Conservation (phyloP, 2,113 vertebrate species). For the Candoia aspera region DNA sequence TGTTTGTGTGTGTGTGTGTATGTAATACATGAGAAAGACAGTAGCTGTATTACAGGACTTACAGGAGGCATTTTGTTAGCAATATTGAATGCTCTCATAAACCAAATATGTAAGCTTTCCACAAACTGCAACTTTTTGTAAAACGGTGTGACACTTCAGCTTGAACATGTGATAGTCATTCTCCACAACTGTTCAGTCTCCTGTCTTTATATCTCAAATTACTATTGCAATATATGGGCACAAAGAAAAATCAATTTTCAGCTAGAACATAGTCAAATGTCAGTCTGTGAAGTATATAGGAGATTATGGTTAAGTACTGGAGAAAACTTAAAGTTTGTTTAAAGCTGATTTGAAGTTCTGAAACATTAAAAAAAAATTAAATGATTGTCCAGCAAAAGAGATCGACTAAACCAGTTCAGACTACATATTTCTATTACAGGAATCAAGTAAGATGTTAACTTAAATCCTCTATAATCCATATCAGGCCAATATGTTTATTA, state of each 20-base stretch:
- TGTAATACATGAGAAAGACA: background rate
- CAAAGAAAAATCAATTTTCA: conserved; percentile 51
- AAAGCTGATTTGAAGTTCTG: background rate
- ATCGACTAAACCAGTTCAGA: background rate
- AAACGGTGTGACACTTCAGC: conserved; percentile 27
- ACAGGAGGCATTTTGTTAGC: background rate
- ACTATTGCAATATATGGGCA: conserved; percentile 25
- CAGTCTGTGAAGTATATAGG: background rate
- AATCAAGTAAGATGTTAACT: background rate
- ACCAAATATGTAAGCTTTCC: conserved; percentile 16
- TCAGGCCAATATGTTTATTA: background rate
- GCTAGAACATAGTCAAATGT: background rate
- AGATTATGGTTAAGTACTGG: background rate
- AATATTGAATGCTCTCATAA: background rate
- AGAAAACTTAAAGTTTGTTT: background rate
- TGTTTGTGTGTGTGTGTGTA: background rate
- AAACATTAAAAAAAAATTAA: background rate
- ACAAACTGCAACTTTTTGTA: background rate
- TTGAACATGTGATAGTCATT: conserved; percentile 60
- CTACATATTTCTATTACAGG: background rate
- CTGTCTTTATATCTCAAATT: conserved; percentile 47
- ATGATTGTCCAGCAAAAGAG: background rate
- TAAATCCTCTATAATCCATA: background rate
- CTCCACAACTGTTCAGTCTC: conserved; percentile 38
- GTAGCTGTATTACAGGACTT: background rate